phyloP scores from a whole-genome alignment of 2,797 vertebrate species.

The Sebastiscus albofasciatus region DNA sequence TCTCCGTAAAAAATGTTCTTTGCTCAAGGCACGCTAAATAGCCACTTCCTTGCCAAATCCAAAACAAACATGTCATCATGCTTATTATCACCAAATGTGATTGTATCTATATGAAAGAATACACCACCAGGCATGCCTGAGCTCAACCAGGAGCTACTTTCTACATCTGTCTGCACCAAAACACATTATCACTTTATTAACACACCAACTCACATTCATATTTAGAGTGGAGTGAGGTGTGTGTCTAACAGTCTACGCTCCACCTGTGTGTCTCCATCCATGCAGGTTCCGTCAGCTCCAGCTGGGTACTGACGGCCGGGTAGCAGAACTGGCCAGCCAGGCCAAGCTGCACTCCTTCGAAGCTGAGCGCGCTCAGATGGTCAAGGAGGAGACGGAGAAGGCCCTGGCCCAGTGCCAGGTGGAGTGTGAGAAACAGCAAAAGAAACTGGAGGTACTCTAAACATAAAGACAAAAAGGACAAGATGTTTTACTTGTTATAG shows the following conservation, averaged over 20 bases:
- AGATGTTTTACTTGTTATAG: background rate
- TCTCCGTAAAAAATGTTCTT: background rate
- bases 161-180: constrained; percentile 17
- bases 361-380: constrained; percentile 90
- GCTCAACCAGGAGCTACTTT: constrained; percentile 4
- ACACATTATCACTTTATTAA: background rate
- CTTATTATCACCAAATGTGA: background rate
- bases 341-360: constrained; percentile 94
- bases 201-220: background rate
- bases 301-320: constrained; percentile 89
- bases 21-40: constrained; percentile 4
- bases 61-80: constrained; percentile 4
- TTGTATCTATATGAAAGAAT: background rate
- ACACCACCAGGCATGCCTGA: constrained; percentile 20
- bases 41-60: constrained; percentile 7
- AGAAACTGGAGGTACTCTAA: constrained; percentile 92
- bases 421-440: constrained; percentile 97
- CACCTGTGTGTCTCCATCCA: background rate
- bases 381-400: constrained; percentile 93
- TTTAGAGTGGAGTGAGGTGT: background rate
- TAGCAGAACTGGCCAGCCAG: constrained; percentile 92
- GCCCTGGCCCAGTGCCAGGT: constrained; percentile 93
- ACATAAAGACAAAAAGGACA: background rate
- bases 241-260: background rate
- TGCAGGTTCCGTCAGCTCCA: constrained; percentile 92